Base-by-base conservation (phyloP, 2,888 invertebrate genomes). In the Leistus spinibarbis region DNA sequence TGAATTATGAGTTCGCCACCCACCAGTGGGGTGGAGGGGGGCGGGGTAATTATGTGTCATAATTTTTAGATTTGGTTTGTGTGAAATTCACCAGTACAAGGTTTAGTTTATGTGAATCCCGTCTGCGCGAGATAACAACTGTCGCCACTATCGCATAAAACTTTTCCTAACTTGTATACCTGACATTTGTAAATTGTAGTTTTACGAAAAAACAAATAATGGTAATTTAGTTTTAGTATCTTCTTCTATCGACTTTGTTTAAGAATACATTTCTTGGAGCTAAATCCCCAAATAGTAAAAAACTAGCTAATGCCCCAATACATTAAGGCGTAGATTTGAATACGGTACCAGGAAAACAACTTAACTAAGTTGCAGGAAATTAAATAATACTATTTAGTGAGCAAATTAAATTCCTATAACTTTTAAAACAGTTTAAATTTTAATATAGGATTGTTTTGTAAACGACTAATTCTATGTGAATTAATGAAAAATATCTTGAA, bases 261-360 rank as follows among this genome's bases (percentile, higher is more conserved):
- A 40, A 40, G 40, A 40, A 40, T 40, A 40, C 7, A 40, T 40
- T 40, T 40, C 40, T 10, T 13, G 7, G 13, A 40, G 40, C 40
- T 40, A 9, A 57, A 4, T 19, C n/a, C 22, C 9, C 1, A 22
- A 0, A 5, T 54, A 71, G 65, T 54, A 64, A 71, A 71, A 71
- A 71, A 71, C 71, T 65, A 64, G 56, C 65, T 71, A 71, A 71
- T 71, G 71, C 64, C 63, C 54, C 54, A 27, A 71, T 65, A 65
- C 65, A 60, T 71, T 71, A 71, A 71, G 65, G 54, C 7, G 40
- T 40, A 40, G 9, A 40, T 40, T 40, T 40, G 40, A 40, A 40
- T 40, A 40, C 40, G 13, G 40, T 13, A 1, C 13, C 40, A 7
- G 13, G 7, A 40, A 40, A 40, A 40, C 40, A 40, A 40, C 13